Evolutionary conservation across 2,888 invertebrate species (phyloP).

Genomic region (Acanthosepion pharaonis): DNA sequence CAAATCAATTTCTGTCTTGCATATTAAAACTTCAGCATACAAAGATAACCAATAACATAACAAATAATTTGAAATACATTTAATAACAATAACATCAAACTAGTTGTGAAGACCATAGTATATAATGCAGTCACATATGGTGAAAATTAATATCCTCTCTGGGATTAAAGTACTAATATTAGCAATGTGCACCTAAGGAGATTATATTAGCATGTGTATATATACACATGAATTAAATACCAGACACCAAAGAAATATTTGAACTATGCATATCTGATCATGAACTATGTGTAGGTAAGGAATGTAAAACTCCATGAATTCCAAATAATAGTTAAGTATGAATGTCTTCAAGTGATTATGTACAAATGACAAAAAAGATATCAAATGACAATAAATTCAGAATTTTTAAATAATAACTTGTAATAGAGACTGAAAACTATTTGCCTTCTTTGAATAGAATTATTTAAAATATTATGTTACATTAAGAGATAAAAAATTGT

Average conservation of each 20-base stretch:
- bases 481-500: too few species aligned
- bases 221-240: neutral
- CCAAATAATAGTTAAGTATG: neutral
- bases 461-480: too few species aligned
- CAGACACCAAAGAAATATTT: neutral
- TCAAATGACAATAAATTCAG: too few species aligned
- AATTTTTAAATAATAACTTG: too few species aligned
- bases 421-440: too few species aligned
- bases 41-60: neutral
- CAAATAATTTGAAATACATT: neutral
- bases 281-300: neutral
- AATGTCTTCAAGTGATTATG: neutral
- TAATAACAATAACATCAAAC: neutral
- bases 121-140: neutral
- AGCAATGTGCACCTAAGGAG: neutral
- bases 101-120: neutral
- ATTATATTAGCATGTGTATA: neutral
- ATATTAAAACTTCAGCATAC: neutral
- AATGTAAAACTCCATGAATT: neutral
- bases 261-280: conserved; percentile 14
- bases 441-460: too few species aligned
- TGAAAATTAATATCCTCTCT: neutral
- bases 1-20: neutral
- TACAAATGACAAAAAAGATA: neutral
- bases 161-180: neutral